These are phyloP conservation scores for Heliornis fulica DNA, from an alignment of 2,113 vertebrate genomes.

Conservation along the genomic window DNA sequence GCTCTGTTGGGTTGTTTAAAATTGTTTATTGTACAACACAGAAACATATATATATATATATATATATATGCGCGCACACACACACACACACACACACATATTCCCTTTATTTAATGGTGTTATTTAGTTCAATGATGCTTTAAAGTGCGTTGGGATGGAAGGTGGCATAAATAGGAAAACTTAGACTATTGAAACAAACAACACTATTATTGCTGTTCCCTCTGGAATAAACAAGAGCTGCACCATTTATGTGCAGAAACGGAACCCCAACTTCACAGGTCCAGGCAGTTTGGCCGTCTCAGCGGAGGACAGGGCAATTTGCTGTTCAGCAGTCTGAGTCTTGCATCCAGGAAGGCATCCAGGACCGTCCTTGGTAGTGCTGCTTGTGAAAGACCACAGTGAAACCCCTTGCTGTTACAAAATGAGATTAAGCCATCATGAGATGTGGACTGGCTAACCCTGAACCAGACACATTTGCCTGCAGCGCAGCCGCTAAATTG, in stretches of 20 bases:
- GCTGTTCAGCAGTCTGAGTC: not conserved
- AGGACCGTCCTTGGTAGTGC: not conserved
- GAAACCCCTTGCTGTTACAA: not conserved
- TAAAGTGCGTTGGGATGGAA: not conserved
- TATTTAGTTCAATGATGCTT: not conserved
- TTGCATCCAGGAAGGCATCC: not conserved
- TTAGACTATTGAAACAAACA: not conserved
- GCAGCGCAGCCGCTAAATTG: not conserved
- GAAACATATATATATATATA: not conserved
- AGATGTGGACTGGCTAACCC: not conserved
- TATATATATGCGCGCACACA: too few relatives aligned
- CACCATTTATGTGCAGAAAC: not conserved
- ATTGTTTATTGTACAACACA: not conserved
- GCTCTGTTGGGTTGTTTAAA: not conserved
- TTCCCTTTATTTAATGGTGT: not conserved
- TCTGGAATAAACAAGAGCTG: not conserved
- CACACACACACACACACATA: too few relatives aligned
- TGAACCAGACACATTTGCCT: not conserved
- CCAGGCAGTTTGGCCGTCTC: not conserved
- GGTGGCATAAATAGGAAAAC: not conserved
- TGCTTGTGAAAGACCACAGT: not conserved
- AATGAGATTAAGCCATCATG: slow-evolving; percentile 45
- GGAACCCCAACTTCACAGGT: not conserved
- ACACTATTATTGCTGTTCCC: not conserved
- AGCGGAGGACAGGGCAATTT: not conserved